Evolutionary conservation across 2,888 invertebrate species (phyloP).

Genomic region (Chorisops tibialis): DNA sequence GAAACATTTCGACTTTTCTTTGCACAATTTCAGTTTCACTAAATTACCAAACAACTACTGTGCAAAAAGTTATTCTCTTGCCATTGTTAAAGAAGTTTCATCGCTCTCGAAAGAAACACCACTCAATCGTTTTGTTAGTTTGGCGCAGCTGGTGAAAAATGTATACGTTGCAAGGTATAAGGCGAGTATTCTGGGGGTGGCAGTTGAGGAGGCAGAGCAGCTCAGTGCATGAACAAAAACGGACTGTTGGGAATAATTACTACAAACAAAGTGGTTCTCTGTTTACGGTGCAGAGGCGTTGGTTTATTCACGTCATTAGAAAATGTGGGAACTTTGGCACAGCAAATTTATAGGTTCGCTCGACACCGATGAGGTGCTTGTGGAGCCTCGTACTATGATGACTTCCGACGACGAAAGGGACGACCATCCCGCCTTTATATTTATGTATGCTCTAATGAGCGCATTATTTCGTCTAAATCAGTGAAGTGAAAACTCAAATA

Average conservation of each 20-base stretch:
- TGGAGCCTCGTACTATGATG: slow-evolving; percentile 11
- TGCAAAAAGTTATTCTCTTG: not conserved
- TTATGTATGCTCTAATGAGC: slow-evolving; percentile 32
- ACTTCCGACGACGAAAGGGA: not conserved
- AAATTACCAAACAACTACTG: slow-evolving; percentile 21
- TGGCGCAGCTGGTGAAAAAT: not conserved
- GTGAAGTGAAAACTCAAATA: slow-evolving; percentile 3
- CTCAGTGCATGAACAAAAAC: slow-evolving; percentile 7
- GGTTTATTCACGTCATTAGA: slow-evolving; percentile 37
- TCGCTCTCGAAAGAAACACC: not conserved
- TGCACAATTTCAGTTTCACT: slow-evolving; percentile 12
- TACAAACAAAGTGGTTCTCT: slow-evolving; percentile 37
- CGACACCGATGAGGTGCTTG: not conserved
- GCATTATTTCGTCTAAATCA: slow-evolving; percentile 31
- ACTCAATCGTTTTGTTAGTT: not conserved
- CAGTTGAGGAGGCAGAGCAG: not conserved
- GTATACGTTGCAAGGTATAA: not conserved
- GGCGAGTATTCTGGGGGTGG: not conserved
- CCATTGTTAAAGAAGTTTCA: slow-evolving; percentile 15
- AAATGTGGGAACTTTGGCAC: slow-evolving; percentile 34
- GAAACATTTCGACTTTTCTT: not conserved
- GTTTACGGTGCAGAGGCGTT: slow-evolving; percentile 36
- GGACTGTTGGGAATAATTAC: slow-evolving; percentile 35
- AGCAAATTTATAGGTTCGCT: slow-evolving; percentile 29
- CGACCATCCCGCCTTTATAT: slow-evolving; percentile 19